phyloP scores from a whole-genome alignment of 2,888 invertebrate species.

The Pogonocherus hispidulus region DNA sequence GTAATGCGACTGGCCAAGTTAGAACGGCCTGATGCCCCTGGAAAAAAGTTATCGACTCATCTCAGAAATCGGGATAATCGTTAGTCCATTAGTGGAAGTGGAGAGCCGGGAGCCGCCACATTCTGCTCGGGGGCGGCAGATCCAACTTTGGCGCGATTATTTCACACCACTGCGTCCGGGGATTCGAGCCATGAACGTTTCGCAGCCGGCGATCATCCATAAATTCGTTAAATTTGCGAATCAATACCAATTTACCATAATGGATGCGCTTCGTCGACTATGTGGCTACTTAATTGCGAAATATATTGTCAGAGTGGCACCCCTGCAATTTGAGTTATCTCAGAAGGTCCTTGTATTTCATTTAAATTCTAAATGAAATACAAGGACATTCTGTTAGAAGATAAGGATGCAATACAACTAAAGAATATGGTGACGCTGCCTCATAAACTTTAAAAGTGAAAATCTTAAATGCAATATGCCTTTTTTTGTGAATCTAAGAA shows the following conservation, averaged over 20 bases:
- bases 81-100: conserved; percentile 64
- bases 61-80: conserved; percentile 65
- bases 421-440: too few species aligned
- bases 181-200: conserved; percentile 57
- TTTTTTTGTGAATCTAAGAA: too few species aligned
- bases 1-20: conserved; percentile 54
- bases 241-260: conserved; percentile 49
- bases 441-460: too few species aligned
- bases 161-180: conserved; percentile 58
- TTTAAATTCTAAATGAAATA: too few species aligned
- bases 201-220: conserved; percentile 52
- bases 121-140: conserved; percentile 51
- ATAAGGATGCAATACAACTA: too few species aligned
- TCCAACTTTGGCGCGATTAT: conserved; percentile 60
- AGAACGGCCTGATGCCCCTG: conserved; percentile 56
- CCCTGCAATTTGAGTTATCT: not conserved
- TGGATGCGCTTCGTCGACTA: conserved; percentile 20
- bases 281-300: not conserved
- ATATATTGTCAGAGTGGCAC: not conserved
- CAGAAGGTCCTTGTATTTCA: too few species aligned
- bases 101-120: conserved; percentile 55
- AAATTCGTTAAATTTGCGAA: conserved; percentile 49
- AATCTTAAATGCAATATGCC: too few species aligned
- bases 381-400: too few species aligned
- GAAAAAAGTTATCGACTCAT: conserved; percentile 61